A percentile compares a stretch with the other conserved stretches of the same genome.
Conservation (phyloP, 2,113 vertebrate species). For the Phainopepla nitens region DNA sequence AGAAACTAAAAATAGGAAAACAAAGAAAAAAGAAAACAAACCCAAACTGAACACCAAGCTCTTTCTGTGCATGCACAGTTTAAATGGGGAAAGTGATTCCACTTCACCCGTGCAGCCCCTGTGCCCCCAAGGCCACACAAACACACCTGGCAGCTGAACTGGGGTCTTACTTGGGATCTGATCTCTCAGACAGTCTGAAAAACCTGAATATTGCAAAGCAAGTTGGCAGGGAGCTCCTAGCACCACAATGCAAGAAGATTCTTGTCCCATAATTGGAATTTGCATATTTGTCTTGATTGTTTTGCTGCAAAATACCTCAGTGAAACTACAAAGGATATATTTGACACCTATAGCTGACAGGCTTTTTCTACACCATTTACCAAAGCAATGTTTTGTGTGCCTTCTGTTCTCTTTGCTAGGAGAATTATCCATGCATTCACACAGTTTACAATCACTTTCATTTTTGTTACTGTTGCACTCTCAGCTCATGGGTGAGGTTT, state of each 20-base stretch:
- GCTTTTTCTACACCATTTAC: background rate
- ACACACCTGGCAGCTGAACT: background rate
- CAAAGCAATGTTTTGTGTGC: background rate
- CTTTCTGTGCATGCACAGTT: background rate
- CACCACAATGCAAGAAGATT: background rate
- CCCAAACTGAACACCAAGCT: background rate
- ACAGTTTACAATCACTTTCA: background rate
- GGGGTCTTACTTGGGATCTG: background rate
- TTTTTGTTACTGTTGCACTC: background rate
- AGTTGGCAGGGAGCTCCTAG: background rate
- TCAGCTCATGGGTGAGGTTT: background rate
- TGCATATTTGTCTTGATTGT: conserved; percentile 19
- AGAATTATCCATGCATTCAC: background rate
- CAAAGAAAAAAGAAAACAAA: background rate
- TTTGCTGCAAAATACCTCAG: background rate
- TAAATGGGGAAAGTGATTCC: background rate
- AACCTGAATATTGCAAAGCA: background rate
- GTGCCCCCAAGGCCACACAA: background rate
- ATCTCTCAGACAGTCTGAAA: background rate
- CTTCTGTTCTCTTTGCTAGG: background rate
- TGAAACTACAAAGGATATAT: background rate
- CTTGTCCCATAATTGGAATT: background rate
- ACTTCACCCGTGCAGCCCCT: background rate
- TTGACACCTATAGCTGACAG: conserved; percentile 19
- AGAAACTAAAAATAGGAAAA: background rate